These are phyloP conservation scores for Lineus longissimus DNA, from an alignment of 1,140 invertebrate genomes.

Conservation along the genomic window DNA sequence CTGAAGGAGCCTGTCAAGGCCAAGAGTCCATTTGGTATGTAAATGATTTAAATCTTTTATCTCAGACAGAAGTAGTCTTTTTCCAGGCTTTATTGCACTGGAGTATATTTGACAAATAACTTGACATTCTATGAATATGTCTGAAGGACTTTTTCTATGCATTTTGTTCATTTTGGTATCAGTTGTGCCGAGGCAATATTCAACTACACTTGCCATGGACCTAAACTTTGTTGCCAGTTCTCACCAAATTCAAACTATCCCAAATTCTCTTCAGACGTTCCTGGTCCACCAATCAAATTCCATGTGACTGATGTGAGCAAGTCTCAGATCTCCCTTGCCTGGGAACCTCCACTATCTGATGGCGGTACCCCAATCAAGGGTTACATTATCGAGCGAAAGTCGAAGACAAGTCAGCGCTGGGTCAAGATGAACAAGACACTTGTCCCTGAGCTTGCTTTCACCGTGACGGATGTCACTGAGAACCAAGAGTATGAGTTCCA, in stretches of 20 bases:
- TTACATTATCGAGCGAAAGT: slow-evolving; percentile 84
- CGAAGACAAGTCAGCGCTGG: background rate
- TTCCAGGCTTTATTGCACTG: slow-evolving; percentile 73
- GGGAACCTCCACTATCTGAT: slow-evolving; percentile 82
- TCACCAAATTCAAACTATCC: no score
- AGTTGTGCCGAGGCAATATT: background rate
- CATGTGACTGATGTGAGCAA: slow-evolving; percentile 88
- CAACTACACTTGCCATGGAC: no score
- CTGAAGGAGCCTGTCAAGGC: slow-evolving; percentile 89
- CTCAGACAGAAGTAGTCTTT: slow-evolving; percentile 17
- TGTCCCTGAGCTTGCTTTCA: slow-evolving; percentile 16
- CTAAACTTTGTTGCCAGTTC: background rate
- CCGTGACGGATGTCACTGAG: slow-evolving; percentile 73
- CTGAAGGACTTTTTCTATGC: background rate
- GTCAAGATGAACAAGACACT: background rate
- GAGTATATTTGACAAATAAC: slow-evolving; percentile 70
- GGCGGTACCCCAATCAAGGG: slow-evolving; percentile 90
- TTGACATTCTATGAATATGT: background rate
- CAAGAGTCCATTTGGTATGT: slow-evolving; percentile 85
- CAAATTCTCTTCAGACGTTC: slow-evolving; percentile 59
- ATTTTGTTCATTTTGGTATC: no score
- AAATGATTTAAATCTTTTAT: slow-evolving; percentile 39
- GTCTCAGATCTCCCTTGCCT: slow-evolving; percentile 87
- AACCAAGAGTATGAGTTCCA: slow-evolving; percentile 75
- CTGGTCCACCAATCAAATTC: slow-evolving; percentile 86